These are phyloP conservation scores for Telmatherina bonti DNA, from an alignment of 2,797 vertebrate genomes.

Conservation along the genomic window DNA sequence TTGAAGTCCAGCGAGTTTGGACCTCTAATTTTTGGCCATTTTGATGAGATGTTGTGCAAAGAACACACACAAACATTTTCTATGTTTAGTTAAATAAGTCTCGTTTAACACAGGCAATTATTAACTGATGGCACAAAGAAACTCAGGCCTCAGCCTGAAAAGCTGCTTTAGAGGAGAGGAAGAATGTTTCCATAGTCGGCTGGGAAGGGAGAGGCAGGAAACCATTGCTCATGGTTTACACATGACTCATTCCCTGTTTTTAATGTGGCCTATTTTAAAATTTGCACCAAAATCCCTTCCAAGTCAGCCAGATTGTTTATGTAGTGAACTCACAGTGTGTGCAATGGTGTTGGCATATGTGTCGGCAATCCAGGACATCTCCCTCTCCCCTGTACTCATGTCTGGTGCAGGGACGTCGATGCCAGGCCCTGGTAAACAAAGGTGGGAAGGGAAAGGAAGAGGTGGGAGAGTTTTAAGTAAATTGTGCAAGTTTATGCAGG, in stretches of 20 bases:
- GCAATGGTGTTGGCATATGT: constrained; percentile 99
- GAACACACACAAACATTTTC: constrained; percentile 25
- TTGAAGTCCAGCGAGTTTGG: neutral
- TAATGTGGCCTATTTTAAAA: constrained; percentile 22
- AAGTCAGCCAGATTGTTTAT: neutral
- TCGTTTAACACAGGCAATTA: neutral
- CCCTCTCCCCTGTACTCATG: constrained; percentile 99
- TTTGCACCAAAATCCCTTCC: neutral
- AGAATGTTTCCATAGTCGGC: constrained; percentile 36
- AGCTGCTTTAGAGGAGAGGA: constrained; percentile 13
- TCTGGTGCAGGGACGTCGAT: constrained; percentile 98
- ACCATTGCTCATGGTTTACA: constrained; percentile 44
- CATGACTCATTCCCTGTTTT: constrained; percentile 63
- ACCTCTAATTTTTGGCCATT: neutral
- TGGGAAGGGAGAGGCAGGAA: constrained; percentile 68
- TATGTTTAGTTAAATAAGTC: constrained; percentile 33
- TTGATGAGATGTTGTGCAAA: constrained; percentile 1
- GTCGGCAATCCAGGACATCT: constrained; percentile 99
- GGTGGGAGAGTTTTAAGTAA: constrained; percentile 19
- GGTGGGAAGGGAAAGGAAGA: neutral
- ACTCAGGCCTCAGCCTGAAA: constrained; percentile 15
- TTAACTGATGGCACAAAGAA: constrained; percentile 29
- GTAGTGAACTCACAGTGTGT: constrained; percentile 79
- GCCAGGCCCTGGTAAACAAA: constrained; percentile 88
- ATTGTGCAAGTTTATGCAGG: neutral